These are phyloP conservation scores for Grammomys surdaster DNA, from an alignment of 2,113 vertebrate genomes.

Conservation along the genomic window DNA sequence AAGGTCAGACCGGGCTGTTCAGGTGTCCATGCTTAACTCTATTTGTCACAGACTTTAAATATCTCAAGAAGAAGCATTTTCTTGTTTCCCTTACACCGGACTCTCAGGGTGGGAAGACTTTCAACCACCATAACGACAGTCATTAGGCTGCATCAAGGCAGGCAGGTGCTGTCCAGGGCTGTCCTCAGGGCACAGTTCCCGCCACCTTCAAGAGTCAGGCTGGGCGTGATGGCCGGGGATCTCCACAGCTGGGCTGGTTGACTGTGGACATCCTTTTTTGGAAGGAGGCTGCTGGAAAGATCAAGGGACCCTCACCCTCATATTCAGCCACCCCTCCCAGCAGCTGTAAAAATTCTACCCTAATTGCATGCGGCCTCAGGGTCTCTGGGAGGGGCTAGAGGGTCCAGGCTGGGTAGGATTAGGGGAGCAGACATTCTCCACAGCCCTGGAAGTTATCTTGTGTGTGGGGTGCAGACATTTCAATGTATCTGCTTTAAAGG, in stretches of 20 bases:
- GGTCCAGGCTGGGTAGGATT: neutral
- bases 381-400: neutral
- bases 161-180: neutral
- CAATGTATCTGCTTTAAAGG: neutral
- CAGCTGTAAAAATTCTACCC: neutral
- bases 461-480: neutral
- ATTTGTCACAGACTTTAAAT: neutral
- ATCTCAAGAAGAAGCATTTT: neutral
- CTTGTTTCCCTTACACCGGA: neutral
- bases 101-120: neutral
- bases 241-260: neutral
- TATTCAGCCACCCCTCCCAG: neutral
- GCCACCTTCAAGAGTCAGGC: neutral
- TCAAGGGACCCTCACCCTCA: neutral
- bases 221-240: too few relatives aligned
- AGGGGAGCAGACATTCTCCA: neutral
- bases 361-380: neutral
- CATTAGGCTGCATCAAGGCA: neutral
- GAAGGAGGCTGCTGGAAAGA: neutral
- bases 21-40: too few relatives aligned
- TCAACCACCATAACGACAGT: neutral
- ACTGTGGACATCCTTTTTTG: neutral
- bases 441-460: neutral
- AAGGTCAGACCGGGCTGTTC: neutral
- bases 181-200: neutral